Evolutionary conservation across 2,797 vertebrate species (phyloP), one percentile per base, ranked within the genome.

Genomic region (Scleropages formosus): DNA sequence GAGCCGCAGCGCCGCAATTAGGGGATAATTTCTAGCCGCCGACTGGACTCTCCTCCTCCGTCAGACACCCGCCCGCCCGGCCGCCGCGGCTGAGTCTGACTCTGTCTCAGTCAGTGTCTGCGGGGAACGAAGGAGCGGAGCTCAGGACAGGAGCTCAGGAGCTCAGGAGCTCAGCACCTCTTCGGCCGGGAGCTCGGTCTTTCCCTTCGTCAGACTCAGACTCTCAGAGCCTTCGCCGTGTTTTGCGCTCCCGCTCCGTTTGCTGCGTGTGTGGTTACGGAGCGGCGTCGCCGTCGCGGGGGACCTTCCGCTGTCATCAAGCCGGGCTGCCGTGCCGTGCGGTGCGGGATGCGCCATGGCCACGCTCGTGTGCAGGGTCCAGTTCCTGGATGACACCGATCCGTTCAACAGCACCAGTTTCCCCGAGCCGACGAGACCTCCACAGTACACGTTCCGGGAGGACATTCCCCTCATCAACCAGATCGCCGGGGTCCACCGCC

Each of bases 331-430:
- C 80, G 49, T 39, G 44, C 86, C 77, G 44, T 77, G 67, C 79
- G 80, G 75, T 89, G 92, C 85, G 93, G 93, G 92, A 90, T 85
- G 86, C 90, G 85, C 86, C 90, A 95, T 95, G 94, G 90, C 93
- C 83, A 93, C 93, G 83, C 82, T 94, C 85, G 87, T 90, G 73
- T 95, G 93, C 90, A 89, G 94, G 87, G 93, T 95, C 82, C 94
- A 95, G 89, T 94, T 95, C 84, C 85, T 95, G 87, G 94, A 95
- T 87, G 94, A 95, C 87, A 95, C 94, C 66, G 94, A 94, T 87
- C 94, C 94, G 67, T 95, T 95, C 85, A 95, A 93, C 85, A 95
- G 94, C 89, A 95, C 94, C 84, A 95, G 90, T 87, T 95, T 94
- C 83, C 94, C 94, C 18, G 94, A 95, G 86, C 94, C 94, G 80